Base-by-base conservation (phyloP, 35 echinoderm and acorn worm species). In the Eucidaris tribuloides region DNA sequence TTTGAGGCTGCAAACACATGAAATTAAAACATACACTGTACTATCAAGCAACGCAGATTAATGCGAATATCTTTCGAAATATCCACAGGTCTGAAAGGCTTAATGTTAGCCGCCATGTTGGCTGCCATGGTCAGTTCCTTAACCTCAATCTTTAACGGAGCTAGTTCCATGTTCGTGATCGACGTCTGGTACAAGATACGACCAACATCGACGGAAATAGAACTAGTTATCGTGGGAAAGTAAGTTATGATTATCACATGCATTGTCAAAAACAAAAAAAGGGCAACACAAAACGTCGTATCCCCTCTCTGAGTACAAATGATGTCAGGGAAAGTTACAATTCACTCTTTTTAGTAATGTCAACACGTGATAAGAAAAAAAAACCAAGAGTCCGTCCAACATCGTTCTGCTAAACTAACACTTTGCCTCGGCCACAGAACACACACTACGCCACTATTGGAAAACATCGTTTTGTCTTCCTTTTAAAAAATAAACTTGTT, bases 61-160 rank as follows among this genome's bases (percentile, higher is more conserved):
- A n/a, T n/a, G n/a, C n/a, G n/a, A n/a, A n/a, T n/a, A n/a, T n/a
- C n/a, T n/a, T n/a, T n/a, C n/a, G n/a, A n/a, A n/a, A n/a, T n/a
- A 19, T 45, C 39, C 33, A 13, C 57, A 92, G 90, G 83, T 43
- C 35, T 92, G 30, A 92, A 79, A 43, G 90, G 90, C 61, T 68
- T 92, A 40, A 92, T 92, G 90, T 59, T 92, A 42, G 90, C 90
- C 13, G 90, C 90, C 38, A 92, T 92, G 90, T 79, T 92, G 31
- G 90, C 90, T 17, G 90, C 83, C 46, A 40, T 92, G 30, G 88
- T 92, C 52, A 92, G 90, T 70, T 87, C 90, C 4, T 56, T 92
- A 41, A 92, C 90, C 4, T 92, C 90, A 3, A 87, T 92, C 18
- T 92, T 92, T 49, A 92, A 92, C 37, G 87, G 81, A 2, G 41